Evolutionary conservation across 1,140 invertebrate genomes (phyloP), one percentile per base, ranked within the genome.

Genomic region (Cyrtorhinus lividipennis): DNA sequence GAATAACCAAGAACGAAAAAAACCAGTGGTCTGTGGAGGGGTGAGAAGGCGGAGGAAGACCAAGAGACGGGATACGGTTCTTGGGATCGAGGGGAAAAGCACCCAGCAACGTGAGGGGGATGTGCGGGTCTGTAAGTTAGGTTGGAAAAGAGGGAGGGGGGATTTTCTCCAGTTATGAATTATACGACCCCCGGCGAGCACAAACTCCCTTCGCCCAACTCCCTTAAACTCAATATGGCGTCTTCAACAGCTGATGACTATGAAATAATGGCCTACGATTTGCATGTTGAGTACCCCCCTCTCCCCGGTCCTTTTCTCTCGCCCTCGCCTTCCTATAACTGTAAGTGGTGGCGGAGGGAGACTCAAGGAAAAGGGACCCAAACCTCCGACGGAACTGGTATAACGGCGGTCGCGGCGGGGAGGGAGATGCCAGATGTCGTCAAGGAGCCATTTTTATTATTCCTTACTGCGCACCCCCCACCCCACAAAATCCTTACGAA

Each of bases 201-300:
- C n/a, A n/a, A 10, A 53, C 24, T 45, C 24, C 57, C 30, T 58
- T 38, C 25, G n/a, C n/a, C 59, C 46, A 64, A 64, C 58, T 60
- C 58, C 57, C 57, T 59, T 59, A 64, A 65, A 65, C 60, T 62
- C 64, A 65, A 62, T 65, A 62, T 62, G 64, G 64, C 57, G 62
- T 46, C 57, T 62, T 62, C 61, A 65, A 65, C 64, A 65, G 64
- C 64, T 65, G 64, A 65, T 65, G 64, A 65, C 64, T 65, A 65
- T 65, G 64, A 65, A 65, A 65, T 65, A 65, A 65, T 65, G 64
- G 64, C 44, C 61, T 27, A 20, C 23, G 56, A 65, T 65, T 65
- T 65, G 64, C 64, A 65, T 65, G 64, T 62, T 57, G 64, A 61
- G 20, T 56, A 53, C 38, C 25, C 23, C 24, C 26, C 62, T 62